Base-by-base conservation (phyloP, 2,113 vertebrate species). In the Cottus gobio region DNA sequence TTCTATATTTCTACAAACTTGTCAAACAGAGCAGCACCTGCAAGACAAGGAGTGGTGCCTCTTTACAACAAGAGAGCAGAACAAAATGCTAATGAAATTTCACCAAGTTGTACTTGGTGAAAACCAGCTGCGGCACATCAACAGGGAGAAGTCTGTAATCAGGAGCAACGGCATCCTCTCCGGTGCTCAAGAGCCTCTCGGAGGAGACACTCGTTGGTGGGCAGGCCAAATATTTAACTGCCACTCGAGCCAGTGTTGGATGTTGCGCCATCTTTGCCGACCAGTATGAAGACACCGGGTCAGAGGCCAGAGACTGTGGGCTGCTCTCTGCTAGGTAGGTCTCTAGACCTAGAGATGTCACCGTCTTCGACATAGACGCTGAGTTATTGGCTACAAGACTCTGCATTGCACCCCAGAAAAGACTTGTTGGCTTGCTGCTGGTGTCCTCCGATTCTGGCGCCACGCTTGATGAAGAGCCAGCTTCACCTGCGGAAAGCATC, bases 251-350 rank as follows among this genome's bases (percentile, higher is more conserved):
- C 52, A 71, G 36, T 30, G 52, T 24, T 42, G 52, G 68, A 57
- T 6, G 20, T 5, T 58, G 69, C 42, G 24, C 54, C 36, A 44
- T 44, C 24, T 71, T 71, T 13, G 18, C 69, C 5, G 54, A 58
- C 69, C 69, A 71, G 24, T 44, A 71, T n/a, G 54, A 58, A 39
- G 37, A 22, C 34, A 71, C 36, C 2, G 68, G 68, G 68, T 71
- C 68, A 7, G 52, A 71, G 68, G n/a, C 5, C 34, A 57, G 68
- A 4, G 50, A 28, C 34, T 12, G 52, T 7, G 50, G 56, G 68
- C 36, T 39, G 52, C 34, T 42, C 52, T 71, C 52, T 26, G 36
- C 52, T 7, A 57, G 68, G 34, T 57, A 71, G 34, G n/a, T 28
- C 52, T 57, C 68, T 22, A 71, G 42, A 57, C 68, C 52, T 4